These are phyloP conservation scores for Cyprinodon variegatus DNA, from an alignment of 2,113 vertebrate species.

Conservation along the genomic window DNA sequence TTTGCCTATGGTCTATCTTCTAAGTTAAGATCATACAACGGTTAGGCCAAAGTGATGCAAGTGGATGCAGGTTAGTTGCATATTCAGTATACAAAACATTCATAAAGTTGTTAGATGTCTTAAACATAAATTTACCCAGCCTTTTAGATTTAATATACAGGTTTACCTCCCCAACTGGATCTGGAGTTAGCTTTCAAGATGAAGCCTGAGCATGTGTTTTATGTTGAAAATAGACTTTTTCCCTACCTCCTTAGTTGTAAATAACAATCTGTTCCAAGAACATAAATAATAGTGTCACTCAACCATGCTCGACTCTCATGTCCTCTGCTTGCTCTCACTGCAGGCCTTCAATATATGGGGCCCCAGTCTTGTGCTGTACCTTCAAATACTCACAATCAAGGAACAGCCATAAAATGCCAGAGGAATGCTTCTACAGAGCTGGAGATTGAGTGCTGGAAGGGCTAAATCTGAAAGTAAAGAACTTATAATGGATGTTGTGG, in stretches of 20 bases:
- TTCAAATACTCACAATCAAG: constrained; percentile 70
- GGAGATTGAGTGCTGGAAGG: constrained; percentile 59
- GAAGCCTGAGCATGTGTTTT: constrained; percentile 62
- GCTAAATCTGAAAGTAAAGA: constrained; percentile 65
- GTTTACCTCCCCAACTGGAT: constrained; percentile 54
- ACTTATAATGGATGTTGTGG: constrained; percentile 61
- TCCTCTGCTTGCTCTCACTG: constrained; percentile 75
- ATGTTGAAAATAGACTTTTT: constrained; percentile 67
- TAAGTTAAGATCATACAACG: constrained; percentile 31
- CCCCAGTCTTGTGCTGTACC: constrained; percentile 58
- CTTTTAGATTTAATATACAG: constrained; percentile 49
- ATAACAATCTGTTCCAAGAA: constrained; percentile 62
- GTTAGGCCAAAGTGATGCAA: constrained; percentile 30
- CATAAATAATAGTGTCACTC: constrained; percentile 75
- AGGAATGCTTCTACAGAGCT: constrained; percentile 64
- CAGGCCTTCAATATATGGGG: constrained; percentile 63
- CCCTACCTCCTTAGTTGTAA: constrained; percentile 66
- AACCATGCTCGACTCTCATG: constrained; percentile 74
- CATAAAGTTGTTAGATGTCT: constrained; percentile 32
- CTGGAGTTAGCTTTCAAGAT: constrained; percentile 53
- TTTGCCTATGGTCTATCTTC: constrained; percentile 19
- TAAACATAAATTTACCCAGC: constrained; percentile 51
- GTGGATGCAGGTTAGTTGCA: constrained; percentile 39
- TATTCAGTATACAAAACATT: constrained; percentile 28
- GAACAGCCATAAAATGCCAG: constrained; percentile 54